Evolutionary conservation across 2,113 vertebrate genomes (phyloP).

Genomic region (Arvicanthis niloticus): DNA sequence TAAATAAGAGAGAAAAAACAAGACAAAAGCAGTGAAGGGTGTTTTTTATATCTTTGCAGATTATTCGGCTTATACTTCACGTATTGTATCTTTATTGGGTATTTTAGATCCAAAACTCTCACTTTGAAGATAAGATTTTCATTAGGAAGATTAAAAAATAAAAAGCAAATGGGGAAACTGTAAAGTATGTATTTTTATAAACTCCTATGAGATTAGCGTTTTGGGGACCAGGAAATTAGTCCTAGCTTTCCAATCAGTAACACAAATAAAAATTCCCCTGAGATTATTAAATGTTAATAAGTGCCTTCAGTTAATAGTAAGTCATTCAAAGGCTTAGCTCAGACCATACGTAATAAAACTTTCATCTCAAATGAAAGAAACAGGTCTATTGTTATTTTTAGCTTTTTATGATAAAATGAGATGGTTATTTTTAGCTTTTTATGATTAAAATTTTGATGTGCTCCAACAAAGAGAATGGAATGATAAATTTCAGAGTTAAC

Average conservation of each 20-base stretch:
- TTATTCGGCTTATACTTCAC: conserved; percentile 12
- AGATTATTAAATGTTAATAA: conserved; percentile 62
- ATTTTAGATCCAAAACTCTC: conserved; percentile 8
- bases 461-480: background rate
- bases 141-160: conserved; percentile 21
- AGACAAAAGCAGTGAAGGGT: background rate
- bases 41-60: background rate
- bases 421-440: conserved; percentile 44
- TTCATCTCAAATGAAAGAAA: conserved; percentile 44
- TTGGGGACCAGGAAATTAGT: conserved; percentile 47
- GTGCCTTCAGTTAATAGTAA: background rate
- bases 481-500: background rate
- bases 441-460: background rate
- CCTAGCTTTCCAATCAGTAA: conserved; percentile 26
- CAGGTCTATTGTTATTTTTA: conserved; percentile 37
- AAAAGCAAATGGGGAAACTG: background rate
- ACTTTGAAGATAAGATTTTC: conserved; percentile 57
- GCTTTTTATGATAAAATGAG: background rate
- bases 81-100: background rate
- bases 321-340: conserved; percentile 7
- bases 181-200: conserved; percentile 48
- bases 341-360: conserved; percentile 24
- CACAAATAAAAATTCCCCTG: background rate
- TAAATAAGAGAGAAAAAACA: conserved; percentile 15
- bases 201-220: background rate